Percentiles rank a stretch among this genome's conserved stretches.
Conservation (phyloP, 2,113 vertebrate genomes). For the Urocolius indicus region DNA sequence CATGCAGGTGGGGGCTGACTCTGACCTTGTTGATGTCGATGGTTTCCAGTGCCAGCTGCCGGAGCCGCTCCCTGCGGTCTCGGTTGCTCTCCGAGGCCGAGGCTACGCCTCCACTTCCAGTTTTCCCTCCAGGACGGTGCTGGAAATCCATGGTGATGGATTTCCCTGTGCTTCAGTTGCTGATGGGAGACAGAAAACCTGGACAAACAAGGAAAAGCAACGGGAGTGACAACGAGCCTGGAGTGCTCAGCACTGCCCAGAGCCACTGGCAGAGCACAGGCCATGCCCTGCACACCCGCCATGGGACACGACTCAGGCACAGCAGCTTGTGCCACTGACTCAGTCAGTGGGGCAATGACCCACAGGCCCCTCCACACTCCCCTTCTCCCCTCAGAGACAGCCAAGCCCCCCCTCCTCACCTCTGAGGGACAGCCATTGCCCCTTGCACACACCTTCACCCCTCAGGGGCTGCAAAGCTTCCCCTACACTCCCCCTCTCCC, state of each 20-base stretch:
- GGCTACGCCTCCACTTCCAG: conserved; percentile 94
- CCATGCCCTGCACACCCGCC: rapidly evolving
- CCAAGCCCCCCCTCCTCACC: no score
- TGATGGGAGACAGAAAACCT: not conserved
- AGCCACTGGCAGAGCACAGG: rapidly evolving
- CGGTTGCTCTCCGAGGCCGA: conserved; percentile 96
- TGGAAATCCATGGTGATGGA: conserved; percentile 95
- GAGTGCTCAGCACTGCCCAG: rapidly evolving
- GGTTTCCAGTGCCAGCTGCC: conserved; percentile 94
- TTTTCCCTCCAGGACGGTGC: conserved; percentile 95
- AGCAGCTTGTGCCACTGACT: no score
- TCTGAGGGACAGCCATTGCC: no score
- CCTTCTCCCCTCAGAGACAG: no score
- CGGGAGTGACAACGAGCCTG: rapidly evolving
- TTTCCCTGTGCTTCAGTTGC: not conserved
- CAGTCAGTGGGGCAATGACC: no score
- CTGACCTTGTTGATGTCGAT: conserved; percentile 96
- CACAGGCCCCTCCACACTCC: no score
- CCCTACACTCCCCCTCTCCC: no score
- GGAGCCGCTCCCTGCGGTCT: conserved; percentile 89
- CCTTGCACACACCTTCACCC: no score
- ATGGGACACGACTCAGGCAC: rapidly evolving
- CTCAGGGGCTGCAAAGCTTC: no score
- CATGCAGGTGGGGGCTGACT: not conserved
- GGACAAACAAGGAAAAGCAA: no score